A percentile compares a stretch with the other conserved stretches of the same genome.
These are phyloP conservation scores for Drosophila fulvimacula DNA, from an alignment of 2,888 invertebrate genomes.

Conservation along the genomic window DNA sequence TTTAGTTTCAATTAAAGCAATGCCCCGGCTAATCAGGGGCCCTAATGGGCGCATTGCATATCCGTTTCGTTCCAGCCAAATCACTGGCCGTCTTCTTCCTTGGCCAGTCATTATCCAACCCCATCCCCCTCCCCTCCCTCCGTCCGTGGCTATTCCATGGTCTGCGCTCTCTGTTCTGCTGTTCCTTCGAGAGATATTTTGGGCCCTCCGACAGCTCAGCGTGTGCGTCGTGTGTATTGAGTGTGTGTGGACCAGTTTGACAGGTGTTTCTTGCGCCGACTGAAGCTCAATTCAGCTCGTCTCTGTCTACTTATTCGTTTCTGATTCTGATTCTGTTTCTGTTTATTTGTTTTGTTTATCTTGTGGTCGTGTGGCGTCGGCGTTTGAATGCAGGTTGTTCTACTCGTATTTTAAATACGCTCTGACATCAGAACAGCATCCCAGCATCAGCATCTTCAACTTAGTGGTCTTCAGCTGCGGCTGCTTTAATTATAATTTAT, in stretches of 20 bases:
- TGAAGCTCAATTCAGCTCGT: slow-evolving; percentile 70
- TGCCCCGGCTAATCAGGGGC: slow-evolving; percentile 68
- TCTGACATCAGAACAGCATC: slow-evolving; percentile 76
- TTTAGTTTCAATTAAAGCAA: slow-evolving; percentile 76
- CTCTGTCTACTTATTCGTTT: slow-evolving; percentile 47
- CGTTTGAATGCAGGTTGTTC: slow-evolving; percentile 79
- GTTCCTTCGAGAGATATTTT: slow-evolving; percentile 38
- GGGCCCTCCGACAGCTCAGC: slow-evolving; percentile 34
- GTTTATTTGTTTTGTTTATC: slow-evolving; percentile 78
- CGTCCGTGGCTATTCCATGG: not conserved
- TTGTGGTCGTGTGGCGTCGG: slow-evolving; percentile 75
- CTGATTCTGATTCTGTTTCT: slow-evolving; percentile 57
- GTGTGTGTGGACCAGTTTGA: slow-evolving; percentile 81
- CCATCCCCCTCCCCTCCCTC: too few species aligned
- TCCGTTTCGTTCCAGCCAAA: slow-evolving; percentile 75
- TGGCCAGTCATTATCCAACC: slow-evolving; percentile 75
- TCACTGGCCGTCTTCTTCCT: slow-evolving; percentile 63
- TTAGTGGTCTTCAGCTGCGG: slow-evolving; percentile 62
- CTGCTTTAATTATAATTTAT: slow-evolving; percentile 82
- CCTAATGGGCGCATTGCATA: slow-evolving; percentile 60
- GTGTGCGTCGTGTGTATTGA: slow-evolving; percentile 33
- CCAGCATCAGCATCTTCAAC: slow-evolving; percentile 38
- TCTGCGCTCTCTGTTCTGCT: not conserved
- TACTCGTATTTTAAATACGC: slow-evolving; percentile 82
- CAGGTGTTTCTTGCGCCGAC: slow-evolving; percentile 83